These are phyloP conservation scores for Microctenopoma steveboyesi DNA, from an alignment of 2,797 vertebrate genomes.

Conservation along the genomic window DNA sequence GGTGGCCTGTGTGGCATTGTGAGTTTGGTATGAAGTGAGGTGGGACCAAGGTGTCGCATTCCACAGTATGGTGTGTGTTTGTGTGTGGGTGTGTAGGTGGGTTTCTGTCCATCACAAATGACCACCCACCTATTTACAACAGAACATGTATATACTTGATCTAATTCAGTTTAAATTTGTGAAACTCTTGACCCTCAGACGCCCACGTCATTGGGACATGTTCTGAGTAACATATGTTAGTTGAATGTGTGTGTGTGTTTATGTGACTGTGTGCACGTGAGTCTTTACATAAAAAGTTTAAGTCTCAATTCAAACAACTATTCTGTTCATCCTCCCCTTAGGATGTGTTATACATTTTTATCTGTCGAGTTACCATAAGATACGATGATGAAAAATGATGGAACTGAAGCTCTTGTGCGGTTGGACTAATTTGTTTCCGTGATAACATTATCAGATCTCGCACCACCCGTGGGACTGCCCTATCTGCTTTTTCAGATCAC, in stretches of 20 bases:
- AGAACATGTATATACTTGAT: constrained; percentile 10
- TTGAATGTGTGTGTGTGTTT: not conserved
- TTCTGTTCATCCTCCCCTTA: constrained; percentile 20
- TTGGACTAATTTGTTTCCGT: constrained; percentile 74
- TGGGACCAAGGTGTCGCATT: constrained; percentile 84
- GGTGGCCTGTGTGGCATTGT: constrained; percentile 69
- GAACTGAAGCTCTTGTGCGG: constrained; percentile 64
- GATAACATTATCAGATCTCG: constrained; percentile 74
- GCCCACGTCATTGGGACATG: not conserved
- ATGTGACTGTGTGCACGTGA: constrained; percentile 9
- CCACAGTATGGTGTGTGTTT: constrained; percentile 83
- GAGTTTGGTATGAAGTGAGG: constrained; percentile 73
- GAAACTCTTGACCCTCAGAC: not conserved
- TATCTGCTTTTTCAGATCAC: constrained; percentile 76
- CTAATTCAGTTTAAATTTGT: not conserved
- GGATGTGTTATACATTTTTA: constrained; percentile 51
- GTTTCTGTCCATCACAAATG: constrained; percentile 29
- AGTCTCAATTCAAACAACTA: constrained; percentile 46
- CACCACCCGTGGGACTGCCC: constrained; percentile 62
- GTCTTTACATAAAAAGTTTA: not conserved
- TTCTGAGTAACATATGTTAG: not conserved
- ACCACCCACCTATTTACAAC: constrained; percentile 48
- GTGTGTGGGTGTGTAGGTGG: constrained; percentile 43
- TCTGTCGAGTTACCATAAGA: constrained; percentile 44
- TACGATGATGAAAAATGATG: constrained; percentile 71